These are phyloP conservation scores for Nasalis larvatus DNA, from an alignment of 2,113 vertebrate genomes.

Conservation along the genomic window DNA sequence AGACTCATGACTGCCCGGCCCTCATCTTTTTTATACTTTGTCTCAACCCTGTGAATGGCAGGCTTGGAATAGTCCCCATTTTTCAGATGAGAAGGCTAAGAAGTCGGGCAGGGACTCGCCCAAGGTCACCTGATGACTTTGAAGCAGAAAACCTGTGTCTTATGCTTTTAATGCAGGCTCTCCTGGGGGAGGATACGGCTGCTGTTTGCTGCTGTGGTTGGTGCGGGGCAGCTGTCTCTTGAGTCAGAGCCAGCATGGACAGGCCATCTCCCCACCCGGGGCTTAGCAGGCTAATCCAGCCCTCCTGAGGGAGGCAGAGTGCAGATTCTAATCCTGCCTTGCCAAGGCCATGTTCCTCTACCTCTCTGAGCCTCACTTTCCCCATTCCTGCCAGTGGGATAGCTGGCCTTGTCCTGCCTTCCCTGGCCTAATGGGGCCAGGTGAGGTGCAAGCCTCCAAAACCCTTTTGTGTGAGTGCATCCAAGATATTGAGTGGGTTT, in stretches of 20 bases:
- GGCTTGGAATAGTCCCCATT: not conserved
- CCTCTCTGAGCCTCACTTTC: not conserved
- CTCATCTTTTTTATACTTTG: not conserved
- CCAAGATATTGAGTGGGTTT: conserved; percentile 28
- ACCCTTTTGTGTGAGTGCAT: not conserved
- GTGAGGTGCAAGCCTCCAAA: not conserved
- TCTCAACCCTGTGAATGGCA: not conserved
- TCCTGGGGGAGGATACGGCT: not conserved
- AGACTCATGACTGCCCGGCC: not conserved
- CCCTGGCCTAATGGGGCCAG: not conserved
- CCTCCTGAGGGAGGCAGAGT: not conserved
- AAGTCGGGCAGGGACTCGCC: not conserved
- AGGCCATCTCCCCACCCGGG: not conserved
- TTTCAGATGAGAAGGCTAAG: conserved; percentile 4
- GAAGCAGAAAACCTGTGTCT: not conserved
- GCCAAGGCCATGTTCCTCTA: not conserved
- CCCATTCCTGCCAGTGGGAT: not conserved
- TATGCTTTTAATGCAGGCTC: not conserved
- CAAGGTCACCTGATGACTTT: not conserved
- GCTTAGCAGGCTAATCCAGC: not conserved
- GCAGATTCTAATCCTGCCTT: not conserved
- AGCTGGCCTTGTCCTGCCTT: not conserved
- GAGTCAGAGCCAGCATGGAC: conserved; percentile 12
- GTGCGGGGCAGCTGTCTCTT: not conserved
- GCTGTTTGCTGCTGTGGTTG: not conserved